Conservation (phyloP, 2,113 vertebrate genomes). For the Podarcis cretensis region DNA sequence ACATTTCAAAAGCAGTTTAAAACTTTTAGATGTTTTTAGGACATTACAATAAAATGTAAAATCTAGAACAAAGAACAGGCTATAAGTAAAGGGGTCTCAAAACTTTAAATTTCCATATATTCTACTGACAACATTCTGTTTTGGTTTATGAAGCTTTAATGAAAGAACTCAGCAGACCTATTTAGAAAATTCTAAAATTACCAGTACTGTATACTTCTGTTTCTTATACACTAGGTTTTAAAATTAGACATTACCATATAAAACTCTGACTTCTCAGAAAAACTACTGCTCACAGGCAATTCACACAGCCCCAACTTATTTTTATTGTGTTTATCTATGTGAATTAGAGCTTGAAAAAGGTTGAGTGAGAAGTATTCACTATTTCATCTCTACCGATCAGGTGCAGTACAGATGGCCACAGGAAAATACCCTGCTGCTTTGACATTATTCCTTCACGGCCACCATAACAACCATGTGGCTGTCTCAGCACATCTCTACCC, state of each 20-base stretch:
- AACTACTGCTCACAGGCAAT: background rate
- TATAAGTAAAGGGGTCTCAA: constrained; percentile 27
- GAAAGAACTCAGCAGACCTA: constrained; percentile 54
- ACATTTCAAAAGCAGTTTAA: background rate
- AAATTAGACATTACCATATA: constrained; percentile 27
- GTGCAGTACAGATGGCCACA: accelerated
- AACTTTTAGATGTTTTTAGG: constrained; percentile 39
- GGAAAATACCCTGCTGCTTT: background rate
- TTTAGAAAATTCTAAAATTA: constrained; percentile 56
- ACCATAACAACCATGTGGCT: too few relatives aligned
- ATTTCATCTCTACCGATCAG: background rate
- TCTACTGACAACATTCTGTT: constrained; percentile 62
- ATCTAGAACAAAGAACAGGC: constrained; percentile 29
- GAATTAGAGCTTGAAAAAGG: constrained; percentile 20
- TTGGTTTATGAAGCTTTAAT: constrained; percentile 66
- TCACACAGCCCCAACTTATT: background rate
- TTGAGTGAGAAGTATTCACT: constrained; percentile 23
- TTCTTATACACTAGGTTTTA: constrained; percentile 57
- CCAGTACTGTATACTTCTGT: constrained; percentile 45
- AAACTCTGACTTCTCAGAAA: constrained; percentile 51
- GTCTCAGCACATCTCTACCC: too few relatives aligned
- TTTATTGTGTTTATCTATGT: constrained; percentile 2
- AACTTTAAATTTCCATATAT: constrained; percentile 48
- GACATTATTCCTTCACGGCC: accelerated
- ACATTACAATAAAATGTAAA: constrained; percentile 53